Conservation (phyloP, 1,140 invertebrate species). For the Lanistes nyassanus region DNA sequence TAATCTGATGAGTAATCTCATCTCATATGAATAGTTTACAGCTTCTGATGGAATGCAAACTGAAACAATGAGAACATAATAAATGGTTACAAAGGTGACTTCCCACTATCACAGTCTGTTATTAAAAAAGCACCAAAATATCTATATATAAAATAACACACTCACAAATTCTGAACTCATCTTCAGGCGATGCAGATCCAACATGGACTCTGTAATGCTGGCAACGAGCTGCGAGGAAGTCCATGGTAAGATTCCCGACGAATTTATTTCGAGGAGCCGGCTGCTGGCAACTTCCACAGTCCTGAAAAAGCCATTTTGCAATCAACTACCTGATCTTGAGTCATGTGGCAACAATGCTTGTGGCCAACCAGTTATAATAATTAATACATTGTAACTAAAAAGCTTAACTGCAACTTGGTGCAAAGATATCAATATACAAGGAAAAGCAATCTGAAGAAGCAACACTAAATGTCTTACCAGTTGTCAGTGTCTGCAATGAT, state of each 20-base stretch:
- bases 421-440: no score
- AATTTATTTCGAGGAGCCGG: conserved; percentile 40
- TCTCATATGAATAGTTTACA: not conserved
- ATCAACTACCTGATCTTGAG: no score
- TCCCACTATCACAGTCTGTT: not conserved
- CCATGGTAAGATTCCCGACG: conserved; percentile 41
- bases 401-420: no score
- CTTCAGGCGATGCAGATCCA: conserved; percentile 78
- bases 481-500: conserved; percentile 85
- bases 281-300: conserved; percentile 56
- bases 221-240: conserved; percentile 79
- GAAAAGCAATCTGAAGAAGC: no score
- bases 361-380: no score
- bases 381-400: no score
- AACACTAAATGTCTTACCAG: conserved; percentile 73
- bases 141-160: conserved; percentile 27
- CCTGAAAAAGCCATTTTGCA: conserved; percentile 36
- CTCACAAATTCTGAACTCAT: conserved; percentile 77
- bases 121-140: not conserved
- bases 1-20: not conserved
- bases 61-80: not conserved
- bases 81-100: conserved; percentile 19
- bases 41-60: not conserved
- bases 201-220: conserved; percentile 84
- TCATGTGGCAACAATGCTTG: no score